Base-by-base conservation (phyloP, 2,113 vertebrate species). In the Paradoxurus hermaphroditus region DNA sequence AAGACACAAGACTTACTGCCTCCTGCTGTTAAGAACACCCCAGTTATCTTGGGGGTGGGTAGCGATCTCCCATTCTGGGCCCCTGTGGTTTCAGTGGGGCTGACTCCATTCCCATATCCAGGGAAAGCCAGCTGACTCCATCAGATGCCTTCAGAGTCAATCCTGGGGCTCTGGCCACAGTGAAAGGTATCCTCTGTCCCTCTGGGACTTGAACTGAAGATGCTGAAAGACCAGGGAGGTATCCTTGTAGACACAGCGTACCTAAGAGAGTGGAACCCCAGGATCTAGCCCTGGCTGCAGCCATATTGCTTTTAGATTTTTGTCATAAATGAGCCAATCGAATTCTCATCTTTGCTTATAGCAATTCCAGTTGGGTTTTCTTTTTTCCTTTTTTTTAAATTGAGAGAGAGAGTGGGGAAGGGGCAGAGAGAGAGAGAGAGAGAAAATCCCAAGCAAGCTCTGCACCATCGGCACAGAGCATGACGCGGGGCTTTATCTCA, bases 141-240 rank as follows among this genome's bases (percentile, higher is more conserved):
- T 59, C 41, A 29, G 41, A 75, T 41, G 27, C 25, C 29, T 75
- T 18, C 73, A 75, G 41, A 31, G 7, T 46, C 73, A 10, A 41
- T 10, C 41, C 73, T 31, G 73, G 41, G 27, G 25, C 73, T 75
- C 73, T 75, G 4, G 27, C 4, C 73, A 46, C 14, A 31, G 41
- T 75, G 73, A 75, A 75, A 75, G 29, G 27, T 29, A 75, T 16
- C 46, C 73, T 75, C 27, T 75, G 27, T 72, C 73, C 73, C 41
- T 31, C 41, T 75, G 41, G 41, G 41, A 75, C 41, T 75, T 75
- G 73, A 46, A 46, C 41, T 16, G 41, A 75, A 44, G 27, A 46
- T 1, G 27, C 4, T 2, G 41, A 41, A 75, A 46, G 44, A 16
- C 6, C 9, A 9, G 36, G 56, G 3, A 0, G 3, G 4, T 8